Percentiles rank a stretch among this genome's conserved stretches.
Conservation (phyloP, 2,888 invertebrate genomes). For the Troilus luridus region DNA sequence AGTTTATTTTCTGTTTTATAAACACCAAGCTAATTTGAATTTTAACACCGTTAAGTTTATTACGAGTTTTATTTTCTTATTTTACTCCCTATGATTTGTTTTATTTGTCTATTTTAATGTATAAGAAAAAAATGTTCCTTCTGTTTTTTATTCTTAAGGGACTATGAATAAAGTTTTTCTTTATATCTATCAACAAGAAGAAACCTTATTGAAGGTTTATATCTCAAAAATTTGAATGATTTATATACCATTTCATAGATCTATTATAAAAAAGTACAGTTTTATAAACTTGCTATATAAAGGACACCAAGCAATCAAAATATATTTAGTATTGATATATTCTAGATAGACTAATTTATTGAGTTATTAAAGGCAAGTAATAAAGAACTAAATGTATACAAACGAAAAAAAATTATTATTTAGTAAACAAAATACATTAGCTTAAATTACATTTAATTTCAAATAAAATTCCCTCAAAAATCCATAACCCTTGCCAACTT, state of each 20-base stretch:
- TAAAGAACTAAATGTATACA: neutral
- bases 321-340: neutral
- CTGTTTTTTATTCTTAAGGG: too few relatives aligned
- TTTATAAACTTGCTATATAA: neutral
- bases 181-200: neutral
- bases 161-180: too few relatives aligned
- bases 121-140: too few relatives aligned
- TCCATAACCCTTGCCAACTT: slow-evolving; percentile 99
- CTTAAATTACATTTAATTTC: neutral
- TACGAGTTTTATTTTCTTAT: too few relatives aligned
- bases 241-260: neutral
- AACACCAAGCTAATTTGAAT: too few relatives aligned
- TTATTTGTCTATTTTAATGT: too few relatives aligned
- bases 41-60: too few relatives aligned
- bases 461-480: slow-evolving; percentile 76
- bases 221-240: neutral
- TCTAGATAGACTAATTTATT: neutral
- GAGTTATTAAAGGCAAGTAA: neutral
- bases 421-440: slow-evolving; percentile 35
- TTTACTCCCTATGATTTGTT: too few relatives aligned
- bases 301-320: neutral
- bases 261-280: neutral
- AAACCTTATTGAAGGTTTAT: neutral
- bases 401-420: slow-evolving; percentile 21
- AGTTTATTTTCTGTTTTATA: too few relatives aligned